Evolutionary conservation across 2,113 vertebrate species (phyloP).

Genomic region (Setophaga coronata): DNA sequence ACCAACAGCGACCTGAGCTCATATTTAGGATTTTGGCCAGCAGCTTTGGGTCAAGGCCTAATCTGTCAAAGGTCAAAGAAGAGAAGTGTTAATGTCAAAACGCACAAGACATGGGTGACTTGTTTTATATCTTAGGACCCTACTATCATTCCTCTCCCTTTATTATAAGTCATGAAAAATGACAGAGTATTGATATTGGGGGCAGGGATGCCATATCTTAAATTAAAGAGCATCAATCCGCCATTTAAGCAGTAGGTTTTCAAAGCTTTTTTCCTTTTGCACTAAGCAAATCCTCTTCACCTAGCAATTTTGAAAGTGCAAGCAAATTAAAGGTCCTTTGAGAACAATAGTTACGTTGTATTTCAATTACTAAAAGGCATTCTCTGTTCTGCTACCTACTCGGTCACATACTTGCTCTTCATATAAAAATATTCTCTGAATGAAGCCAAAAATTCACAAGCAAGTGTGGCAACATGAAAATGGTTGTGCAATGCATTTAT

Average conservation of each 20-base stretch:
- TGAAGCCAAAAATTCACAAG: constrained; percentile 22
- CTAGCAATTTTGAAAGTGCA: neutral
- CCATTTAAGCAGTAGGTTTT: constrained; percentile 41
- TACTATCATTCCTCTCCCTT: constrained; percentile 69
- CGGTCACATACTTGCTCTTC: neutral
- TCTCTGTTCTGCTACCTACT: neutral
- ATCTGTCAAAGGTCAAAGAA: constrained; percentile 84
- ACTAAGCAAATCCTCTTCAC: constrained; percentile 3
- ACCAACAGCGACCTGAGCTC: constrained; percentile 99
- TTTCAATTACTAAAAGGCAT: neutral
- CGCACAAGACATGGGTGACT: constrained; percentile 69
- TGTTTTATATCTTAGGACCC: constrained; percentile 63
- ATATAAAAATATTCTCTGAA: constrained; percentile 13
- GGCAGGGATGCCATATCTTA: constrained; percentile 44
- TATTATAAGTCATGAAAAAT: constrained; percentile 73
- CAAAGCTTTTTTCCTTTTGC: neutral
- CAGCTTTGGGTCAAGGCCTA: constrained; percentile 97
- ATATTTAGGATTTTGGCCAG: constrained; percentile 97
- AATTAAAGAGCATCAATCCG: constrained; percentile 70
- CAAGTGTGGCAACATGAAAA: neutral
- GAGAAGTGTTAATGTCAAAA: constrained; percentile 78
- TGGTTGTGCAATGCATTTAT: neutral
- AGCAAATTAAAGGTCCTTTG: neutral
- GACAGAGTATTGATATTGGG: constrained; percentile 83
- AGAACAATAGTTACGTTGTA: neutral